Conservation (phyloP, 2,113 vertebrate genomes). For the Syrrhaptes paradoxus region DNA sequence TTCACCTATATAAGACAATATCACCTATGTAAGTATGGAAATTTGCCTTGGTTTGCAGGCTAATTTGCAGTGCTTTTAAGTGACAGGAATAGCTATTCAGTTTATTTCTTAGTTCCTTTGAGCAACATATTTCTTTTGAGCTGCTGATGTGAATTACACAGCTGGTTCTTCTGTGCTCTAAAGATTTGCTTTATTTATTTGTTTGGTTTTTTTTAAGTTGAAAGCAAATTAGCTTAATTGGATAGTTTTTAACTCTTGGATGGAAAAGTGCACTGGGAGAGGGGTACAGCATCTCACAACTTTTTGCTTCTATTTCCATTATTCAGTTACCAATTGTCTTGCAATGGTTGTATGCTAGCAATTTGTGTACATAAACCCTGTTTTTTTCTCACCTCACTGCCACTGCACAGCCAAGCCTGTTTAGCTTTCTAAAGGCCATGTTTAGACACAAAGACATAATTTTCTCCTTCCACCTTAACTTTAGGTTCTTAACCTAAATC, state of each 20-base stretch:
- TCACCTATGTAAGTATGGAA: not conserved
- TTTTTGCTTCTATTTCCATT: not conserved
- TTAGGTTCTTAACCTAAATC: not conserved
- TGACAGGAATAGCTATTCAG: not conserved
- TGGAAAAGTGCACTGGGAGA: not conserved
- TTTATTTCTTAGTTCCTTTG: not conserved
- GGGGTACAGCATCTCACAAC: not conserved
- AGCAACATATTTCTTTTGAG: not conserved
- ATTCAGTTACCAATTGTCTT: not conserved
- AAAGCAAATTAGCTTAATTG: not conserved
- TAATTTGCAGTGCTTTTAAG: not conserved
- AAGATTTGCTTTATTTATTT: not conserved
- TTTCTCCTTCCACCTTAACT: not conserved
- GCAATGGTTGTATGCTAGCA: not conserved
- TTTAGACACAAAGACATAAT: not conserved
- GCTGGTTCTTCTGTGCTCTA: not conserved
- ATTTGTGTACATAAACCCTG: not conserved
- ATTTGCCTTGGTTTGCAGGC: not conserved
- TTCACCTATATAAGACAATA: not conserved
- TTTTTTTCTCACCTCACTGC: not conserved
- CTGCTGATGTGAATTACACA: not conserved
- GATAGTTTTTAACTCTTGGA: not conserved
- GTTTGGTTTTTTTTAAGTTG: not conserved
- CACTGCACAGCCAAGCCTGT: not conserved
- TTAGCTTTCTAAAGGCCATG: not conserved